These are phyloP conservation scores for Chelonoidis abingdonii DNA, from an alignment of 2,113 vertebrate genomes.

Conservation along the genomic window DNA sequence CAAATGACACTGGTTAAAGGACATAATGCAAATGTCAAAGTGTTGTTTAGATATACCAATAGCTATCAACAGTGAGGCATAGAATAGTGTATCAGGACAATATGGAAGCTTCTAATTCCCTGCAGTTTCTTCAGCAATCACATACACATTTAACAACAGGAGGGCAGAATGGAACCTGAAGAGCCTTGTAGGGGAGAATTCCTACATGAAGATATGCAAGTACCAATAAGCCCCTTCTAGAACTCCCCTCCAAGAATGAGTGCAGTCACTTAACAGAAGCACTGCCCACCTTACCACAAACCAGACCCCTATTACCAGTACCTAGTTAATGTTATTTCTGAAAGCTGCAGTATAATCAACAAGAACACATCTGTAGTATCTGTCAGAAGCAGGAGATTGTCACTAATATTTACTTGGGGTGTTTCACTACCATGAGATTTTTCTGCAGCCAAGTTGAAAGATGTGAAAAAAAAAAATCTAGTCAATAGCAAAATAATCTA, in stretches of 20 bases:
- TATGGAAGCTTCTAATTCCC: not conserved
- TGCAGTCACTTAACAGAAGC: not conserved
- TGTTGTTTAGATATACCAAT: not conserved
- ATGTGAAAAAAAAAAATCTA: not conserved
- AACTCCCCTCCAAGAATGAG: not conserved
- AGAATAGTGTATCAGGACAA: not conserved
- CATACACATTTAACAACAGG: not conserved
- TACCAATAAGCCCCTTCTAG: not conserved
- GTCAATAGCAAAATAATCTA: not conserved
- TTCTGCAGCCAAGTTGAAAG: conserved; percentile 2
- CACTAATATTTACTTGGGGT: not conserved
- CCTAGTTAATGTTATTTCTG: not conserved
- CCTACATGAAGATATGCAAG: not conserved
- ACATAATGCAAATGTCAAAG: not conserved
- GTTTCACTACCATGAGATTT: not conserved
- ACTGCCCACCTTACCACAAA: not conserved
- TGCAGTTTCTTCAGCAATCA: not conserved
- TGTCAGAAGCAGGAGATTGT: not conserved
- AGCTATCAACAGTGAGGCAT: not conserved
- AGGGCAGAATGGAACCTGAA: not conserved
- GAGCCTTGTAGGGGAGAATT: not conserved
- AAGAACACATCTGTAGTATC: not conserved
- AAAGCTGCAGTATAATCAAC: not conserved
- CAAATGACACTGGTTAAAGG: not conserved
- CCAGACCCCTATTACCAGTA: not conserved